Evolutionary conservation across 2,888 invertebrate species (phyloP).

Genomic region (Pyrocoelia pectoralis): DNA sequence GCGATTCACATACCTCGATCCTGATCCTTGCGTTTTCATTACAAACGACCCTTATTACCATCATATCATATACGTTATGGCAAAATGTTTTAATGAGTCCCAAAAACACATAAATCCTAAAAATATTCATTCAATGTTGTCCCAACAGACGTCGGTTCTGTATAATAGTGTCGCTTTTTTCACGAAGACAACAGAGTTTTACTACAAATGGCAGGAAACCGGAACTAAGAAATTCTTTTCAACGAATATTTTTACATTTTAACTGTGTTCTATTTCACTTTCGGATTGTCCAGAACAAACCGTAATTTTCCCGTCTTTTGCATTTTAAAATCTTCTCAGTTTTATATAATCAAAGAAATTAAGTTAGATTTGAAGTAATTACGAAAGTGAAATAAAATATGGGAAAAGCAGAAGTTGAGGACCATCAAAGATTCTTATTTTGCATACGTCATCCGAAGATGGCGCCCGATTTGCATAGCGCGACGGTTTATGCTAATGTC

Average conservation of each 20-base stretch:
- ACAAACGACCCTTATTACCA: constrained; percentile 33
- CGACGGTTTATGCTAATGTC: constrained; percentile 60
- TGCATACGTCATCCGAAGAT: constrained; percentile 52
- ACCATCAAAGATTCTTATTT: constrained; percentile 37
- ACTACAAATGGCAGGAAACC: constrained; percentile 57
- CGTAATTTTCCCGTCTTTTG: constrained; percentile 1
- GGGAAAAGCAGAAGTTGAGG: constrained; percentile 39
- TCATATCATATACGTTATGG: constrained; percentile 8
- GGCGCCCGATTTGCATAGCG: constrained; percentile 59
- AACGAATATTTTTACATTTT: constrained; percentile 57
- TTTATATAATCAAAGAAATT: neutral
- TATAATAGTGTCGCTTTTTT: constrained; percentile 52
- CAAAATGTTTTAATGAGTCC: constrained; percentile 21
- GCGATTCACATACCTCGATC: constrained; percentile 23
- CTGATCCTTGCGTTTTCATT: constrained; percentile 23
- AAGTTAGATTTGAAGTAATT: neutral
- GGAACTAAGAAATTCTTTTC: constrained; percentile 56
- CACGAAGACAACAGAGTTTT: constrained; percentile 49
- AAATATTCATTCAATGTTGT: constrained; percentile 45
- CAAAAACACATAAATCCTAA: constrained; percentile 25
- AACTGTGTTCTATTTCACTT: constrained; percentile 42
- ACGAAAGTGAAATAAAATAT: constrained; percentile 31
- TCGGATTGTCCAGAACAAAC: constrained; percentile 24
- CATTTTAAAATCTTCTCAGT: constrained; percentile 5
- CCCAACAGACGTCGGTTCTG: constrained; percentile 53